Percentiles rank a stretch among this genome's conserved stretches.
Conservation (phyloP, 2,113 vertebrate genomes). For the Misgurnus anguillicaudatus region DNA sequence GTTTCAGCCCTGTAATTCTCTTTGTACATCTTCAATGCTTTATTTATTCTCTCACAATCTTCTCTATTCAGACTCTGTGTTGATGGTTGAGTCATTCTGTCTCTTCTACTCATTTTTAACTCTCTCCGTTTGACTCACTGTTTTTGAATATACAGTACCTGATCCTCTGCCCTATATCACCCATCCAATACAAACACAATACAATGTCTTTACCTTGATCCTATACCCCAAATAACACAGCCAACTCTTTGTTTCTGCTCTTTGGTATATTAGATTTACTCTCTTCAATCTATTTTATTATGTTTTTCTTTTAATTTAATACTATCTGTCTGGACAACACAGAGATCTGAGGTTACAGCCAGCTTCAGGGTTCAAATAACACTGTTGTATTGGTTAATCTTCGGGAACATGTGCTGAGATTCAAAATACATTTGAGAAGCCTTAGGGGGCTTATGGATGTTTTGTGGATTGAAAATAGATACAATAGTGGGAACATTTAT, state of each 20-base stretch:
- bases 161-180: background rate
- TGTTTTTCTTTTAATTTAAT: background rate
- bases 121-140: constrained; percentile 10
- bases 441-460: background rate
- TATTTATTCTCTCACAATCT: background rate
- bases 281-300: background rate
- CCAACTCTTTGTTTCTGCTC: background rate
- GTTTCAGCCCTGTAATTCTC: background rate
- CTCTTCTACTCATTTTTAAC: background rate
- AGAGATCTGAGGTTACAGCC: background rate
- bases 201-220: too few species aligned
- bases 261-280: background rate
- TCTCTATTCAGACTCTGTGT: constrained; percentile 7
- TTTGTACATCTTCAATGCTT: constrained; percentile 1
- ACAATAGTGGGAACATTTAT: too few species aligned
- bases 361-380: background rate
- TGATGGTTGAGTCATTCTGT: constrained; percentile 10
- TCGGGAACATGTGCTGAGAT: background rate
- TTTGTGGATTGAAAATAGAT: background rate
- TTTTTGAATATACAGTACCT: background rate
- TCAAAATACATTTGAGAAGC: constrained; percentile 2
- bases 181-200: background rate
- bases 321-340: background rate
- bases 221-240: background rate
- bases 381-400: background rate